These are phyloP conservation scores for Sander lucioperca DNA, from an alignment of 2,113 vertebrate species.

Conservation along the genomic window DNA sequence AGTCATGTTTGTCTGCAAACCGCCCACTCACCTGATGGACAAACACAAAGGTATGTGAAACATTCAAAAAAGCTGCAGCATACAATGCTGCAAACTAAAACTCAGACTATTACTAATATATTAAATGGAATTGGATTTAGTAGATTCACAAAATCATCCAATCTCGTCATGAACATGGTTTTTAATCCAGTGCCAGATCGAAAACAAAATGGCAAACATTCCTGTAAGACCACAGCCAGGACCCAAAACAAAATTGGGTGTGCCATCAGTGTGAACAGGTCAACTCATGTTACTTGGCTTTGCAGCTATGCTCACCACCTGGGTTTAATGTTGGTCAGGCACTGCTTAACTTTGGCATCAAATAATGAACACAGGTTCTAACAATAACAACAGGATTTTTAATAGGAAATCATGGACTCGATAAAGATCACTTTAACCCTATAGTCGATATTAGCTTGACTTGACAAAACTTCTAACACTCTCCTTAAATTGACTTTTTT, in stretches of 20 bases:
- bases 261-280: constrained; percentile 23
- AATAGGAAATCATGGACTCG: not conserved
- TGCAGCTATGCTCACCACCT: not conserved
- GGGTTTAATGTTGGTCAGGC: constrained; percentile 2
- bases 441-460: not conserved
- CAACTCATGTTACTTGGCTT: constrained; percentile 2
- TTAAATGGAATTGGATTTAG: not conserved
- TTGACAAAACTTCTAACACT: not conserved
- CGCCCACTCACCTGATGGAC: constrained; percentile 86
- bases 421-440: not conserved
- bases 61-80: not conserved
- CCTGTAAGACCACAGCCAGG: constrained; percentile 24
- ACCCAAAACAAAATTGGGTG: constrained; percentile 1
- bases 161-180: constrained; percentile 2
- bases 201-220: constrained; percentile 31
- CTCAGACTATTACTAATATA: not conserved
- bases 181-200: not conserved
- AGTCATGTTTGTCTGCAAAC: constrained; percentile 93
- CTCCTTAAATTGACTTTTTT: not conserved
- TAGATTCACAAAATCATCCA: not conserved
- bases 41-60: constrained; percentile 54
- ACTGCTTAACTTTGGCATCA: not conserved
- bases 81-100: not conserved
- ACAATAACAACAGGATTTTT: not conserved
- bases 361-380: constrained; percentile 12